A percentile compares a stretch with the other conserved stretches of the same genome.
Evolutionary conservation across 1,140 invertebrate species (phyloP).

Genomic region (Leptinotarsa defecta): DNA sequence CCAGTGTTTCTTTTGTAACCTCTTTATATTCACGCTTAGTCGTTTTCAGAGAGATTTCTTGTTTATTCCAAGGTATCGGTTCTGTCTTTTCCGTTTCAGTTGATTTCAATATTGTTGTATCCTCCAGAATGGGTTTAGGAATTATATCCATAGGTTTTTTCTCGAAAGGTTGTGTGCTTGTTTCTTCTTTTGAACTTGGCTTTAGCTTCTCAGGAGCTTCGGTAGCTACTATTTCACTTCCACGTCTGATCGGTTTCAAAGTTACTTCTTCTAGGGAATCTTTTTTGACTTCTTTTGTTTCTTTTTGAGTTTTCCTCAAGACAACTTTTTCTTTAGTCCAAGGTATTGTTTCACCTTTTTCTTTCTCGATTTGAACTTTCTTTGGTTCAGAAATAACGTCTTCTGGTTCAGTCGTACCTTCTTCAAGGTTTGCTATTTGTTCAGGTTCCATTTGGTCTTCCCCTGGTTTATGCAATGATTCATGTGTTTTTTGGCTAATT

Average conservation of each 20-base stretch:
- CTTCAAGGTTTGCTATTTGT: no score
- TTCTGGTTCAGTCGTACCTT: slow-evolving; percentile 33
- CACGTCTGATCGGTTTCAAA: slow-evolving; percentile 56
- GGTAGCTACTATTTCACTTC: neutral
- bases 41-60: slow-evolving; percentile 55
- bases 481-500: slow-evolving; percentile 6
- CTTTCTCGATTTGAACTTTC: neutral
- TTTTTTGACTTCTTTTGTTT: slow-evolving; percentile 45
- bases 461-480: slow-evolving; percentile 13
- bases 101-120: slow-evolving; percentile 6
- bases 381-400: neutral
- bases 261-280: slow-evolving; percentile 59
- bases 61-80: slow-evolving; percentile 56
- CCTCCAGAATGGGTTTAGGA: neutral
- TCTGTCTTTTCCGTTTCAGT: slow-evolving; percentile 30
- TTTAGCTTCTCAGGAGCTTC: neutral
- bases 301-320: slow-evolving; percentile 29
- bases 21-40: slow-evolving; percentile 51
- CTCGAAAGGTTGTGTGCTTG: slow-evolving; percentile 20
- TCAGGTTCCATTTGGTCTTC: neutral
- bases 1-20: slow-evolving; percentile 53
- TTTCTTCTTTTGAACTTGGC: neutral
- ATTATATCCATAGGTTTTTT: slow-evolving; percentile 1
- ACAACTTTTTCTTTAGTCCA: slow-evolving; percentile 22
- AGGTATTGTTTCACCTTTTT: slow-evolving; percentile 29